These are phyloP conservation scores for Dinomys branickii DNA, from an alignment of 2,113 vertebrate species.

Conservation along the genomic window DNA sequence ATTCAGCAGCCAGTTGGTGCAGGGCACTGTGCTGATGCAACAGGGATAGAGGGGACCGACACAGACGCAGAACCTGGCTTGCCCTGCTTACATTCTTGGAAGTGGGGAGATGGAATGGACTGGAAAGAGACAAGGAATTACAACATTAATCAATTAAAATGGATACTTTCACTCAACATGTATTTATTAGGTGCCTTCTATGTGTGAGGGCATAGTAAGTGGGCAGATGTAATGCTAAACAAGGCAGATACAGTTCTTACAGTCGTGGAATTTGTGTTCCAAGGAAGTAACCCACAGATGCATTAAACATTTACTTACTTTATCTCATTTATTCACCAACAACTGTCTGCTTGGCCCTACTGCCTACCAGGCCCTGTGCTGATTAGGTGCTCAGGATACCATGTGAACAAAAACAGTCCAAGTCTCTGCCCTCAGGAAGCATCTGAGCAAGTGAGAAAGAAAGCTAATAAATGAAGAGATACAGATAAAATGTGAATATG, in stretches of 20 bases:
- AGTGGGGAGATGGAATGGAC: not conserved
- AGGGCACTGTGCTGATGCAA: not conserved
- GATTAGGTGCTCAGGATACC: not conserved
- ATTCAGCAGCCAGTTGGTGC: not conserved
- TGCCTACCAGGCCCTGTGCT: not conserved
- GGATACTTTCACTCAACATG: not conserved
- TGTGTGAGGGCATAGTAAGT: not conserved
- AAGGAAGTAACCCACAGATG: not conserved
- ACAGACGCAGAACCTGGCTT: not conserved
- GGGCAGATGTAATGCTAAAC: not conserved
- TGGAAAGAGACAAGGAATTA: not conserved
- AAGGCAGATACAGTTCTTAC: not conserved
- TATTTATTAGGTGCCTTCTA: not conserved
- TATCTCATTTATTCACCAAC: not conserved
- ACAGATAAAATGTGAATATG: not conserved
- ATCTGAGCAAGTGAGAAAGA: not conserved
- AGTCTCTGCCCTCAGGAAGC: not conserved
- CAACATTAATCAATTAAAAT: not conserved
- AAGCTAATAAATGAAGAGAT: not conserved
- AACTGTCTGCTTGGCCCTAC: not conserved
- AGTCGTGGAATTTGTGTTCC: not conserved
- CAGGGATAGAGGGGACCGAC: not conserved
- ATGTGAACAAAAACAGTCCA: not conserved
- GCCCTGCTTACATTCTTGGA: not conserved
- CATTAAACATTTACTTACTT: not conserved